Evolutionary conservation across 2,113 vertebrate genomes (phyloP).

Genomic region (Poecile atricapillus): DNA sequence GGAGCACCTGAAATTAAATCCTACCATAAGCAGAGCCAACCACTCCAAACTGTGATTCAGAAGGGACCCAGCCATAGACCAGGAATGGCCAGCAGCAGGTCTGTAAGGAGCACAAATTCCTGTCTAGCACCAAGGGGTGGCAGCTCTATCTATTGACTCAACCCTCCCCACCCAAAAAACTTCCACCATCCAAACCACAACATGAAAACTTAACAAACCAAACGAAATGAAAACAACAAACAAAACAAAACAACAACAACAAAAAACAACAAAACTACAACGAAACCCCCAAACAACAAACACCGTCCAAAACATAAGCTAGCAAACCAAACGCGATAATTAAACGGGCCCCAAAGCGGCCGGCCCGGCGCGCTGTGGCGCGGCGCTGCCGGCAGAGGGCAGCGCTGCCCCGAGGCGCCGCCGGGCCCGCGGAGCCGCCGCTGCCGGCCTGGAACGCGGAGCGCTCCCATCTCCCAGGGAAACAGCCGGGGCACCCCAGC

Average conservation of each 20-base stretch:
- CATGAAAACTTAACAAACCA: not conserved
- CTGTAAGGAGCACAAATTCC: not conserved
- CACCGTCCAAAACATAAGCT: rapidly evolving
- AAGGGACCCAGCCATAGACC: no score
- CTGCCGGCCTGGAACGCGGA: rapidly evolving
- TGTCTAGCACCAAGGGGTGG: not conserved
- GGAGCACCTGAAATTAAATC: not conserved
- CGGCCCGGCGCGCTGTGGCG: not conserved
- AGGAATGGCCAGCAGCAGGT: not conserved
- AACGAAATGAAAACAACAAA: no score
- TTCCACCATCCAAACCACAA: not conserved
- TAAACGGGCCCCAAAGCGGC: rapidly evolving
- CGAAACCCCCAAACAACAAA: not conserved
- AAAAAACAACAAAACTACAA: not conserved
- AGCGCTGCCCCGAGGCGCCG: not conserved
- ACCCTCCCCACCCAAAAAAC: rapidly evolving
- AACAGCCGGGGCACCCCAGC: rapidly evolving
- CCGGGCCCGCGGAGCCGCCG: no score
- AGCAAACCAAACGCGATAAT: no score
- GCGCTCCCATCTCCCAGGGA: rapidly evolving
- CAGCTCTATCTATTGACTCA: not conserved
- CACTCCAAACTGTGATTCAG: not conserved
- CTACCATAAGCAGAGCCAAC: not conserved
- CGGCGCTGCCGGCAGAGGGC: not conserved
- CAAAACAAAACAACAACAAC: not conserved